phyloP scores from a whole-genome alignment of 2,113 vertebrate genomes.

The Parus major region DNA sequence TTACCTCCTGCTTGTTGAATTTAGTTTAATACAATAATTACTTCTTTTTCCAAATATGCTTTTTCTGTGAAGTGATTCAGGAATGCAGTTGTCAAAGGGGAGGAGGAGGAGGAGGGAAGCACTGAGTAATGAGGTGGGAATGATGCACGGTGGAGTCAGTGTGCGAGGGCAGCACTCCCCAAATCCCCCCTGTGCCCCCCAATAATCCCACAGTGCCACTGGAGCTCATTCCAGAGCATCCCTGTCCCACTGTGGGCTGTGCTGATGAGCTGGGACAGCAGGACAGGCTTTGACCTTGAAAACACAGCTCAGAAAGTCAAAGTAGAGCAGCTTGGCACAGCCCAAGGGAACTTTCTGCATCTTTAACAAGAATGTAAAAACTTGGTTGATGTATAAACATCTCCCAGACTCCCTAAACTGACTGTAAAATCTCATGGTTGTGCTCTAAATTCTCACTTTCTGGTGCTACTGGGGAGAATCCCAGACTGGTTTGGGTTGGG shows the following conservation, averaged over 20 bases:
- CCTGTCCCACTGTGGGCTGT: fast-evolving
- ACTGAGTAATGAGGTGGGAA: not conserved
- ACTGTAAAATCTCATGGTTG: too few relatives aligned
- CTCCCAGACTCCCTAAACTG: not conserved
- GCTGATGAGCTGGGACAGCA: fast-evolving
- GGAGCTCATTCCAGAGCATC: too few relatives aligned
- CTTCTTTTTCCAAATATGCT: not conserved
- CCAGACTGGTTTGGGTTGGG: not conserved
- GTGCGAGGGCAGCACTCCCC: not conserved
- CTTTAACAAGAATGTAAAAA: not conserved
- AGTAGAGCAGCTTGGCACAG: not conserved
- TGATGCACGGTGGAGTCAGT: not conserved
- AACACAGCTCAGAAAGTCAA: not conserved
- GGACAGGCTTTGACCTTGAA: not conserved
- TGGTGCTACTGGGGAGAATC: not conserved
- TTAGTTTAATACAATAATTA: not conserved
- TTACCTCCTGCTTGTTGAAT: not conserved
- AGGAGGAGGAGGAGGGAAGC: not conserved
- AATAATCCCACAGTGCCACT: fast-evolving
- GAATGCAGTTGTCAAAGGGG: not conserved
- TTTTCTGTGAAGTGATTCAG: not conserved
- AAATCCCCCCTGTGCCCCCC: not conserved
- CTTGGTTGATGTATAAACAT: not conserved
- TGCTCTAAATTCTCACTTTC: not conserved
- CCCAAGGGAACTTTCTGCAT: not conserved